Evolutionary conservation across 2,113 vertebrate genomes (phyloP).

Genomic region (Cairina moschata): DNA sequence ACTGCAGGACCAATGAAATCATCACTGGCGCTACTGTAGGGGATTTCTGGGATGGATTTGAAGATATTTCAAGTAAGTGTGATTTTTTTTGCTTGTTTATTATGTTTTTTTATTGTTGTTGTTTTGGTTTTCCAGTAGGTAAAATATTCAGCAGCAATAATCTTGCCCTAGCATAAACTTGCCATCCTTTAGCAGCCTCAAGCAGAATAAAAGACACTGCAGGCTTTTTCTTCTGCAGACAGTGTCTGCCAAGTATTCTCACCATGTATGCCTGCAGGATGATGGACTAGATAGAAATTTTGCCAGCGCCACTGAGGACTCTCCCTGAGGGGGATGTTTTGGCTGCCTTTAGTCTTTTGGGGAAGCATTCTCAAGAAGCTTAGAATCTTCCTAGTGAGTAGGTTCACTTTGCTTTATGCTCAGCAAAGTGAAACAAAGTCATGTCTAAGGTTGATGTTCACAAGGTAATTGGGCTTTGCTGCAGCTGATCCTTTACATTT

Average conservation of each 20-base stretch:
- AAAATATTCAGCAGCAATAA: neutral
- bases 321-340: neutral
- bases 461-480: neutral
- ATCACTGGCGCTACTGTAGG: constrained; percentile 84
- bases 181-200: neutral
- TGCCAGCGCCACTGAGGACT: neutral
- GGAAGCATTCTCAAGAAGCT: neutral
- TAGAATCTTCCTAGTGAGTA: neutral
- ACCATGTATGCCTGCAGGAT: rapidly evolving
- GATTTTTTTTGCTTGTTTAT: neutral
- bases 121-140: neutral
- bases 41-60: constrained; percentile 87
- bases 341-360: neutral
- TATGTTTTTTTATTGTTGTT: too few species aligned
- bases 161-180: neutral
- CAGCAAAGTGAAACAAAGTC: neutral
- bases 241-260: neutral
- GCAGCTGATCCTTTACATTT: neutral
- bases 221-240: neutral
- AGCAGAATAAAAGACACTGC: neutral
- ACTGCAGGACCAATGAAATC: constrained; percentile 83
- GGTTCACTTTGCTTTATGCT: neutral
- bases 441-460: rapidly evolving
- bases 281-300: neutral
- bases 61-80: constrained; percentile 80